A percentile compares a stretch with the other conserved stretches of the same genome.
Conservation (phyloP, 1,140 invertebrate species). For the Drosophila ananassae region DNA sequence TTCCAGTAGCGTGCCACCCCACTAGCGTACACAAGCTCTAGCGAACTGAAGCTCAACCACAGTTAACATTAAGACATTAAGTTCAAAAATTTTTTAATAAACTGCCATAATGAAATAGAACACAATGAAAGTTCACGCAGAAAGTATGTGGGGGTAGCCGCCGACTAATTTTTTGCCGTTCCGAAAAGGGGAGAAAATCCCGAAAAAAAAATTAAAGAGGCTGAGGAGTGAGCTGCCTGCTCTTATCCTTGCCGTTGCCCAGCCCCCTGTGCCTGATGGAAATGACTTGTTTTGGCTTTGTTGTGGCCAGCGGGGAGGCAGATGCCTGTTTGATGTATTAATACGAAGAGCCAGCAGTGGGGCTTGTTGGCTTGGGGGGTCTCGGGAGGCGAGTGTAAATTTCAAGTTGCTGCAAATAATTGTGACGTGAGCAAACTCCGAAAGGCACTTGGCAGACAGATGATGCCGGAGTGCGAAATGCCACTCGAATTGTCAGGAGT, state of each 20-base stretch:
- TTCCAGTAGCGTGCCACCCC: slow-evolving; percentile 32
- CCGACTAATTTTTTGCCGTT: slow-evolving; percentile 13
- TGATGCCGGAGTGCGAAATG: slow-evolving; percentile 64
- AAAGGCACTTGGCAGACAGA: slow-evolving; percentile 71
- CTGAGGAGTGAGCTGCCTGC: slow-evolving; percentile 26
- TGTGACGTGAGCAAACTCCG: slow-evolving; percentile 71
- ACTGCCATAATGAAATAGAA: slow-evolving; percentile 69
- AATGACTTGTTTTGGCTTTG: slow-evolving; percentile 70
- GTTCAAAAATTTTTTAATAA: slow-evolving; percentile 80
- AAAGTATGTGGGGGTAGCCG: background rate
- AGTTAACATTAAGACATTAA: slow-evolving; percentile 53
- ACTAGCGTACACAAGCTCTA: background rate
- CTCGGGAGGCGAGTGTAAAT: slow-evolving; percentile 51
- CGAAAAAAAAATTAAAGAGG: background rate
- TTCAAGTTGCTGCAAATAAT: slow-evolving; percentile 80
- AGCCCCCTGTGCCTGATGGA: slow-evolving; percentile 34
- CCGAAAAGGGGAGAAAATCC: background rate
- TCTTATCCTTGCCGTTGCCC: slow-evolving; percentile 36
- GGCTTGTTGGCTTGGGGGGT: background rate
- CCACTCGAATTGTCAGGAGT: slow-evolving; percentile 67
- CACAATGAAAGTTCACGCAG: slow-evolving; percentile 47
- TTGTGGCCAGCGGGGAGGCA: slow-evolving; percentile 52
- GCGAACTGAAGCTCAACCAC: background rate
- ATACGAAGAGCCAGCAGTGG: slow-evolving; percentile 35
- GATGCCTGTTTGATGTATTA: slow-evolving; percentile 65